These are phyloP conservation scores for Choloepus hoffmanni DNA, from an alignment of 2,113 vertebrate species.

Conservation along the genomic window DNA sequence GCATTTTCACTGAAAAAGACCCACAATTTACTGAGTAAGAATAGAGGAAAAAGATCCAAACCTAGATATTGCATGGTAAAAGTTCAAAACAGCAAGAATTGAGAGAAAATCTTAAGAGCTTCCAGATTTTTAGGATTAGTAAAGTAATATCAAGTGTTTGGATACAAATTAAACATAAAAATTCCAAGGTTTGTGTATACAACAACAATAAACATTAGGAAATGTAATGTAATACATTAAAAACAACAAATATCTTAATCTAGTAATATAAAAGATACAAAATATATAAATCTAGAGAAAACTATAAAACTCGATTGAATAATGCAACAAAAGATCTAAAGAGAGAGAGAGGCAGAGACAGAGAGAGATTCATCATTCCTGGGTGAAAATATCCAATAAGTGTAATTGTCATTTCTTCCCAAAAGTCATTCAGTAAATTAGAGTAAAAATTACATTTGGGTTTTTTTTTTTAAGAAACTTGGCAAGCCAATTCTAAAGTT, in stretches of 20 bases:
- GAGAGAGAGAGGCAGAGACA: background rate
- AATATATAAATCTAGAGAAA: background rate
- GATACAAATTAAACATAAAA: background rate
- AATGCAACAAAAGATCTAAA: background rate
- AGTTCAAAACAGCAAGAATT: background rate
- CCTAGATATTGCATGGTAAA: background rate
- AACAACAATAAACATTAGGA: background rate
- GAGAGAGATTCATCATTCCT: background rate
- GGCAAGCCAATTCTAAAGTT: background rate
- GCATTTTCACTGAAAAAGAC: background rate
- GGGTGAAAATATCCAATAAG: background rate
- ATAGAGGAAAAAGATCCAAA: background rate
- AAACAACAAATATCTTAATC: background rate
- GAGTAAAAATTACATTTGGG: background rate
- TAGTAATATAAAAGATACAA: background rate
- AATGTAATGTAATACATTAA: slow-evolving; percentile 2
- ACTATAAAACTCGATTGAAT: background rate
- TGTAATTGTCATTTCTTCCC: background rate
- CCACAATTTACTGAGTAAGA: background rate
- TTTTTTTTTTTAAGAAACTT: background rate
- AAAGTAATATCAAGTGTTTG: background rate
- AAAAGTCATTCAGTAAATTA: background rate
- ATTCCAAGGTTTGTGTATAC: background rate
- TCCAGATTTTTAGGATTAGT: slow-evolving; percentile 7
- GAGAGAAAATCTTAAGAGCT: background rate